Evolutionary conservation across 2,888 invertebrate species (phyloP), one percentile per base, ranked within the genome.

Genomic region (Drosophila buzzatii): DNA sequence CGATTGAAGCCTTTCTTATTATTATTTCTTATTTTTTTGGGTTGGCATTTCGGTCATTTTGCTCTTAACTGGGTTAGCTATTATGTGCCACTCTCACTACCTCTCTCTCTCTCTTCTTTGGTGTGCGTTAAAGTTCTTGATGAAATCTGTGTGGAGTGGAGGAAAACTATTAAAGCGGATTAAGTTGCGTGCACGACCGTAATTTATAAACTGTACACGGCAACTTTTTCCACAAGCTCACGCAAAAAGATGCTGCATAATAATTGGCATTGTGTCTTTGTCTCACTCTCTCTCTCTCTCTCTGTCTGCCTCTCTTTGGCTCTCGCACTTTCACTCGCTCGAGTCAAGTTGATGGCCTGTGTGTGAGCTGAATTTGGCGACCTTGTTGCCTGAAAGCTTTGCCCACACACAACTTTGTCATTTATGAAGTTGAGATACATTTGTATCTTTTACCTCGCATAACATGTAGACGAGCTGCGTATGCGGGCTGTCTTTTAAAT

Each of bases 101-200:
- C 33, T 9, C 16, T 6, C 39, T 39, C 16, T 39, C 16, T 39
- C 37, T 16, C 10, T 37, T 27, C 58, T 16, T 59, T 59, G 57
- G 39, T 65, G 60, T 62, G 56, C 74, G 53, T 67, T 63, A 63
- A 75, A 79, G 75, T 58, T 79, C 55, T 41, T 79, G 66, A 75
- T 70, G 80, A 70, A 77, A 79, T 77, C 71, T 77, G 42, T 55
- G 58, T 35, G 62, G 67, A 59, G 67, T 61, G 71, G 72, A 65
- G 66, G 69, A 66, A 67, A 76, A 81, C 69, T 81, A 79, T 77
- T 81, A 73, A 77, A 76, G 73, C 66, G 73, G 79, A 73, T 79
- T 79, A 81, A 77, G 81, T 76, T 79, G 81, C 81, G 73, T 79
- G 72, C 76, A 73, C 63, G 69, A 63, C 55, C 73, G 77, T 79